Conservation (phyloP, 2,888 invertebrate species). For the Sipha maydis region DNA sequence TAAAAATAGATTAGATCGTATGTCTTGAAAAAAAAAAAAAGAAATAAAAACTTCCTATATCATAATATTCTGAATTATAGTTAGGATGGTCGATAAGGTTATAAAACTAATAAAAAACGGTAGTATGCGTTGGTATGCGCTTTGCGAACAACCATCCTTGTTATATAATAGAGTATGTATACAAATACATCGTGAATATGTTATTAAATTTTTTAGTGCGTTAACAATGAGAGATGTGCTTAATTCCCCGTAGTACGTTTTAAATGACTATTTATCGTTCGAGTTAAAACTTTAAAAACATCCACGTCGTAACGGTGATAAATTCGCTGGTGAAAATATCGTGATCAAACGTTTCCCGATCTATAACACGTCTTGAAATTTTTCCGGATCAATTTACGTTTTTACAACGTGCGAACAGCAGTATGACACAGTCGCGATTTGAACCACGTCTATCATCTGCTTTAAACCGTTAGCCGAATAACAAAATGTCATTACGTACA, state of each 20-base stretch:
- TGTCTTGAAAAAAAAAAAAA: too few relatives aligned
- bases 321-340: neutral
- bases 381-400: neutral
- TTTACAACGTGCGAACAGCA: neutral
- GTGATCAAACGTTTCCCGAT: neutral
- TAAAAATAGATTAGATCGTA: too few relatives aligned
- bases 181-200: slow-evolving; percentile 57
- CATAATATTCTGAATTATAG: too few relatives aligned
- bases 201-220: neutral
- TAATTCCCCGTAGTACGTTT: neutral
- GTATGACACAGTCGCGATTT: neutral
- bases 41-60: too few relatives aligned
- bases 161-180: neutral
- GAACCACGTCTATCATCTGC: neutral
- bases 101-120: slow-evolving; percentile 26
- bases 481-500: neutral
- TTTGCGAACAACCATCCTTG: neutral
- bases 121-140: neutral
- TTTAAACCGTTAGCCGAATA: neutral
- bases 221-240: slow-evolving; percentile 13
- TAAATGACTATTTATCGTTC: neutral
- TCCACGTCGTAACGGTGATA: neutral
- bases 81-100: neutral
- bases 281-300: neutral
- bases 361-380: neutral